Base-by-base conservation (phyloP, 2,113 vertebrate genomes). In the Oxyura jamaicensis region DNA sequence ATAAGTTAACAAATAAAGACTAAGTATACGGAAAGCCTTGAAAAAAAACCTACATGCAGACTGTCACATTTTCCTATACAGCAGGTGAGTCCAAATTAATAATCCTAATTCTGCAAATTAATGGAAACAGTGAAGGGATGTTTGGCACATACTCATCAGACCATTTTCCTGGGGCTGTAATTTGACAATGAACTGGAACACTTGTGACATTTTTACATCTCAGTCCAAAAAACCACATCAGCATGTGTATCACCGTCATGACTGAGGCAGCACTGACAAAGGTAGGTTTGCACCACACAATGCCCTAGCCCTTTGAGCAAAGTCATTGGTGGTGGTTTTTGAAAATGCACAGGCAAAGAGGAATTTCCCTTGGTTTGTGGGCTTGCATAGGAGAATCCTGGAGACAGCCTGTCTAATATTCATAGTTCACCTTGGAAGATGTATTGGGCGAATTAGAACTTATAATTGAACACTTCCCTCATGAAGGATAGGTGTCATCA, bases 161-260 rank as follows among this genome's bases (percentile, higher is more conserved):
- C 10, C 0, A 0, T 39, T 71, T 13, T 58, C 33, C 39, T 35
- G 22, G 8, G 39, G 13, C 3, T 86, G 36, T 53, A 60, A 83
- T 28, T 23, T 46, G 76, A 48, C 13, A 1, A 1, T 6, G 4
- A 59, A 55, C 36, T 63, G 52, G 60, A 86, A 67, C 56, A 13
- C 22, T 56, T 1, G 1, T 59, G 56, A 68, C 68, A 29, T 19
- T 46, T 35, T 20, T 46, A 63, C 2, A 59, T 2, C 9, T 5
- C 35, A n/a, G 17, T 16, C 26, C 1, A 0, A 3, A 48, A 79
- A 21, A 23, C 21, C 13, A 14, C 25, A 44, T 66, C 41, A 29
- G 31, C 68, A 41, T 0, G 0, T 0, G 0, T 26, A 18, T 29
- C 2, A 0, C 68, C 60, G 33, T 12, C 15, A 20, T 5, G 41